Conservation (phyloP, 1,140 invertebrate genomes). For the Magallana ariakensis region DNA sequence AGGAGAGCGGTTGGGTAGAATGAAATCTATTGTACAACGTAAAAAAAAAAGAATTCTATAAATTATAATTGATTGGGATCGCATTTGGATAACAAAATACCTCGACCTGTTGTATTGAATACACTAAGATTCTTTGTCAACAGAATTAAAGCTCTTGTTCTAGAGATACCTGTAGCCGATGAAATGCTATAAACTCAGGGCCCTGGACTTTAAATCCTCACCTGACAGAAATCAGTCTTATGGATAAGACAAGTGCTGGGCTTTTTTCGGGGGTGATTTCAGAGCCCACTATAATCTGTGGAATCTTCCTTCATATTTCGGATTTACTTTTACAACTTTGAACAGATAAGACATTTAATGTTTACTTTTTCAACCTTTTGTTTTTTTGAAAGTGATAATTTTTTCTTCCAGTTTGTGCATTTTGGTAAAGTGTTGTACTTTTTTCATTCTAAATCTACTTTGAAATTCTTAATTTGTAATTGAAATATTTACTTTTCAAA, state of each 20-base stretch:
- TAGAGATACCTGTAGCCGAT: constrained; percentile 22
- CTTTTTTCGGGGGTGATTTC: neutral
- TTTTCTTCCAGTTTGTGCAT: neutral
- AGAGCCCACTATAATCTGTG: neutral
- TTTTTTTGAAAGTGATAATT: neutral
- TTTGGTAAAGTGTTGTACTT: neutral
- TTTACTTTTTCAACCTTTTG: neutral
- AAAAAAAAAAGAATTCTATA: constrained; percentile 19
- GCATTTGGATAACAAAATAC: constrained; percentile 29
- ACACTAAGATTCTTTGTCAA: constrained; percentile 36
- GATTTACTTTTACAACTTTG: neutral
- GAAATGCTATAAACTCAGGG: constrained; percentile 12
- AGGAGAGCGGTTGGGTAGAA: constrained; percentile 9
- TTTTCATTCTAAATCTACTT: too few relatives aligned
- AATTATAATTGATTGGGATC: constrained; percentile 26
- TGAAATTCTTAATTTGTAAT: neutral
- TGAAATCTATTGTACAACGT: neutral
- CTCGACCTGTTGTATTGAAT: constrained; percentile 1
- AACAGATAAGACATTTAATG: neutral
- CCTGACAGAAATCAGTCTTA: neutral
- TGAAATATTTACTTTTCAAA: neutral
- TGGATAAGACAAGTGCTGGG: constrained; percentile 7
- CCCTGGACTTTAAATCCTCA: constrained; percentile 28
- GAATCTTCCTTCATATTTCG: neutral
- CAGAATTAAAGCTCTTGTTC: constrained; percentile 27